Percentiles rank a stretch among this genome's conserved stretches.
Evolutionary conservation across 1,140 invertebrate genomes (phyloP).

Genomic region (Drosophila nannoptera): DNA sequence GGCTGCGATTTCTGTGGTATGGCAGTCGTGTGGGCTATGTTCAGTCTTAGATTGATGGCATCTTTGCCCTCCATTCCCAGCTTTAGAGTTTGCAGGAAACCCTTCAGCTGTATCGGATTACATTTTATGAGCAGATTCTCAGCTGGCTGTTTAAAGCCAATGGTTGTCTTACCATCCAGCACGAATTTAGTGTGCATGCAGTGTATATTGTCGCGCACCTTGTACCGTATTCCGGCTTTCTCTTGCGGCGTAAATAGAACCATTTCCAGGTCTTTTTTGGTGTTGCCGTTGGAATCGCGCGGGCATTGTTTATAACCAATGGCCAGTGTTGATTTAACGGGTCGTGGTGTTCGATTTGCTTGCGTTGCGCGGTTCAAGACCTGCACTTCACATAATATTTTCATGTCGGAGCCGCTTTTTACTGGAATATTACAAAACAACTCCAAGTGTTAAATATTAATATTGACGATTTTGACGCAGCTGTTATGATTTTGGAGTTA

Average conservation of each 20-base stretch:
- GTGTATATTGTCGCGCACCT: conserved; percentile 83
- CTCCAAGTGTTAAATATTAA: neutral
- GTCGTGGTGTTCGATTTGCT: conserved; percentile 79
- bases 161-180: conserved; percentile 86
- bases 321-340: conserved; percentile 82
- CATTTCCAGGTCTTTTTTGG: conserved; percentile 81
- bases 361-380: conserved; percentile 81
- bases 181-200: conserved; percentile 85
- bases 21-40: conserved; percentile 80
- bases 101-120: conserved; percentile 84
- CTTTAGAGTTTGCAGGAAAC: conserved; percentile 84
- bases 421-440: neutral
- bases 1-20: conserved; percentile 77
- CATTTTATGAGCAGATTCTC: conserved; percentile 85
- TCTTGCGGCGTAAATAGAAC: conserved; percentile 84
- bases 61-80: conserved; percentile 82
- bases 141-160: conserved; percentile 84
- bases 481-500: neutral
- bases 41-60: conserved; percentile 81
- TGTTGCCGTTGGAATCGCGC: conserved; percentile 56
- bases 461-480: conserved; percentile 19
- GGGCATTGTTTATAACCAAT: conserved; percentile 81
- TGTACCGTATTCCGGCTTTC: conserved; percentile 85
- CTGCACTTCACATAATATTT: conserved; percentile 84
- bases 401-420: conserved; percentile 80